Base-by-base conservation (phyloP, 2,113 vertebrate species). In the Notothenia coriiceps region DNA sequence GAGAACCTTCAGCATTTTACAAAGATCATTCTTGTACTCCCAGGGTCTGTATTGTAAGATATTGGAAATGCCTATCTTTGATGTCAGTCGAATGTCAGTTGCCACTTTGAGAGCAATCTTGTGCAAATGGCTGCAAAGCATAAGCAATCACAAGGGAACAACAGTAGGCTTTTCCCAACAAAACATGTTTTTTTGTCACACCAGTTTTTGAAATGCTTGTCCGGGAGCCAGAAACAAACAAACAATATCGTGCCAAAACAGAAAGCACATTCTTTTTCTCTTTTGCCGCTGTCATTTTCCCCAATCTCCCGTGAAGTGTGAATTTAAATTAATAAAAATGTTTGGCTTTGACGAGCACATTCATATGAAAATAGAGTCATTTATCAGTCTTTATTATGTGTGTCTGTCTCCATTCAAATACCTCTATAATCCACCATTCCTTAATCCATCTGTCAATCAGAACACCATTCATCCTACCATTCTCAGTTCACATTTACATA, bases 301-400 rank as follows among this genome's bases (percentile, higher is more conserved):
- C 5, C 9, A 47, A 66, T 68, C 64, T 50, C 52, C 43, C 1
- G 18, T 74, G 62, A 77, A 69, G 47, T 52, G 44, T n/a, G 52
- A 69, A 65, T 29, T 64, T n/a, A 79, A 80, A 68, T 68, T 20
- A 22, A 29, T 22, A 18, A 29, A 49, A 44, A 74, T 10, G 6
- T 70, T 65, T 64, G 50, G 63, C 57, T 56, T 64, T 54, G 25
- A 10, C 11, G 9, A 43, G 35, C 51, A 64, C 59, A 54, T n/a
- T 35, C 2, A 40, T 14, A 65, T 4, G 10, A n/a, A 57, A 71
- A 71, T 46, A 2, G 5, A 63, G 46, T 54, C 17, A 43, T 49
- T 71, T 17, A 25, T 73, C 84, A 84, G 4, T 80, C 67, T 79
- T 35, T 72, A 75, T 78, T 50, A 47, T 74, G 54, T 79, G 68